phyloP scores from a whole-genome alignment of 2,888 invertebrate species.

The Biston stratarius region DNA sequence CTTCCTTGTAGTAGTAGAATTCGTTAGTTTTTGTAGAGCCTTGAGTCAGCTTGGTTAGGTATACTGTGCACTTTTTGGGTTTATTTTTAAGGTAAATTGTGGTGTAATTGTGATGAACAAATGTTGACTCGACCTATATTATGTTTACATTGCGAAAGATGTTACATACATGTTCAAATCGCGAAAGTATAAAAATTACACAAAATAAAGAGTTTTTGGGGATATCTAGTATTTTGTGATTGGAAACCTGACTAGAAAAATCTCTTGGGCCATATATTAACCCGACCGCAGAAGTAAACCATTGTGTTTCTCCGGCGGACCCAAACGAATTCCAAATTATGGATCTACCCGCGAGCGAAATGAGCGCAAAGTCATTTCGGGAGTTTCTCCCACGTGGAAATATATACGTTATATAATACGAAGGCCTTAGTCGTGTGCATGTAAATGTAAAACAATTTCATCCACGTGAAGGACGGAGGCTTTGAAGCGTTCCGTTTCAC shows the following conservation, averaged over 20 bases:
- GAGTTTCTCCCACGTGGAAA: slow-evolving; percentile 54
- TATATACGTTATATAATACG: slow-evolving; percentile 46
- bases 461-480: slow-evolving; percentile 47
- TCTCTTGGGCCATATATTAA: slow-evolving; percentile 46
- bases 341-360: slow-evolving; percentile 49
- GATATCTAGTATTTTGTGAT: not conserved
- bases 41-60: not conserved
- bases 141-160: too few species aligned
- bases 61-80: too few species aligned
- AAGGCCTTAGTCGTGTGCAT: slow-evolving; percentile 62
- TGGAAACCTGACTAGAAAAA: slow-evolving; percentile 17
- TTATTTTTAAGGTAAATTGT: too few species aligned
- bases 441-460: slow-evolving; percentile 71
- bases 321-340: slow-evolving; percentile 59
- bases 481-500: slow-evolving; percentile 61
- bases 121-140: too few species aligned
- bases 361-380: slow-evolving; percentile 52
- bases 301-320: slow-evolving; percentile 53
- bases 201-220: not conserved
- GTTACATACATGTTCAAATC: too few species aligned
- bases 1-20: not conserved
- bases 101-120: too few species aligned
- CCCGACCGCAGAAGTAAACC: slow-evolving; percentile 49
- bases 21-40: too few species aligned
- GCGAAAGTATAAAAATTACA: not conserved